phyloP scores from a whole-genome alignment of 2,113 vertebrate species.

The Ursus arctos region DNA sequence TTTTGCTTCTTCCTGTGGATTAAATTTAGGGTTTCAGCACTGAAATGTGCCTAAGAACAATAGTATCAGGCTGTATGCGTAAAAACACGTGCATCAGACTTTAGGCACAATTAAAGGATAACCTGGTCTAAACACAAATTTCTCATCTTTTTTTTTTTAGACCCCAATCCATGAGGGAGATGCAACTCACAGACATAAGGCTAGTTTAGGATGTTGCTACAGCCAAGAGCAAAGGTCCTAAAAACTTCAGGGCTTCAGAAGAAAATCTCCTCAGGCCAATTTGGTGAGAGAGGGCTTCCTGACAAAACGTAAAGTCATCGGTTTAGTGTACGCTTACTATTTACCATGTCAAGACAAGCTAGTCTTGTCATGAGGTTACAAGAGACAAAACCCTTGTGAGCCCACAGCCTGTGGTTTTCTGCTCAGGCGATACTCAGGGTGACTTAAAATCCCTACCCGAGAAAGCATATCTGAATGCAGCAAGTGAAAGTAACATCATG shows the following conservation, averaged over 20 bases:
- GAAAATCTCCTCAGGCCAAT: background rate
- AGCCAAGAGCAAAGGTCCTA: background rate
- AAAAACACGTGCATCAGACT: too few species aligned
- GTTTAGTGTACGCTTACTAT: background rate
- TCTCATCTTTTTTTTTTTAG: background rate
- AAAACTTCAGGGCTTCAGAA: background rate
- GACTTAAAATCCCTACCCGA: background rate
- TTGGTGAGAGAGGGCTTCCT: background rate
- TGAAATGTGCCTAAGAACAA: background rate
- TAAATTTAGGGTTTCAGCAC: background rate
- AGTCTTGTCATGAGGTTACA: background rate
- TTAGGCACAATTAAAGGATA: background rate
- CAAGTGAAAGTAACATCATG: background rate
- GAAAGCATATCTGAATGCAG: background rate
- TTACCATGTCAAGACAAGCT: background rate
- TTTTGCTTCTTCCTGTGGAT: background rate
- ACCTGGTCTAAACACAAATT: background rate
- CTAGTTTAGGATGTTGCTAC: background rate
- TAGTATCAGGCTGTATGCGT: accelerated
- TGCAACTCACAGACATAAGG: background rate
- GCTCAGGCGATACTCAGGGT: background rate
- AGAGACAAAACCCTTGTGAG: background rate
- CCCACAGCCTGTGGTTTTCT: background rate
- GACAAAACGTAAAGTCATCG: background rate
- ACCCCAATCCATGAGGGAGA: background rate